Percentiles rank a stretch among this genome's conserved stretches.
These are phyloP conservation scores for Hydropsyche tenuis DNA, from an alignment of 1,140 invertebrate species.

Conservation along the genomic window DNA sequence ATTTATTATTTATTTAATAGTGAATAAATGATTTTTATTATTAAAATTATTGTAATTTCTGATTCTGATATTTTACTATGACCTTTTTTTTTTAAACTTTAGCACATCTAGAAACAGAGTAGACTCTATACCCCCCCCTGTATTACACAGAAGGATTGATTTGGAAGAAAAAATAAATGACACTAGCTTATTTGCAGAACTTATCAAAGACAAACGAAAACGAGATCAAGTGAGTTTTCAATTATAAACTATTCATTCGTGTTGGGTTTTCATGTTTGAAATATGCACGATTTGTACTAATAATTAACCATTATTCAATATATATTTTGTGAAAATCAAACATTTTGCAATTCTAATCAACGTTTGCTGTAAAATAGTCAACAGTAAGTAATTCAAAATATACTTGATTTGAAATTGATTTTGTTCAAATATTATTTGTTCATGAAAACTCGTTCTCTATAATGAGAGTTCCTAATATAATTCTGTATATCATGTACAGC, in stretches of 20 bases:
- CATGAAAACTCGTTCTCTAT: too few relatives aligned
- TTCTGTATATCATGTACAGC: too few relatives aligned
- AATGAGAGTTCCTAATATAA: too few relatives aligned
- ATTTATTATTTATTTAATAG: too few relatives aligned
- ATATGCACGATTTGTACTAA: slow-evolving; percentile 4
- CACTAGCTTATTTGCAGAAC: slow-evolving; percentile 85
- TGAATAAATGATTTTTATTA: too few relatives aligned
- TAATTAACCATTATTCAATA: not conserved
- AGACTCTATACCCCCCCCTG: slow-evolving; percentile 52
- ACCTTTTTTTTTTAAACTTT: slow-evolving; percentile 1
- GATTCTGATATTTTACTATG: too few relatives aligned
- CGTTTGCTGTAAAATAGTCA: too few relatives aligned
- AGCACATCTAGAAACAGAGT: slow-evolving; percentile 1
- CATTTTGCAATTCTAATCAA: slow-evolving; percentile 52
- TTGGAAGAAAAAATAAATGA: slow-evolving; percentile 78
- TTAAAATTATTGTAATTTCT: not conserved
- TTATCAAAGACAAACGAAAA: slow-evolving; percentile 85
- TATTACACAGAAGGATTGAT: slow-evolving; percentile 62
- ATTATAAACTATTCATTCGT: not conserved
- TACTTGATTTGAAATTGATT: too few relatives aligned
- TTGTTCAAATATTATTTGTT: too few relatives aligned
- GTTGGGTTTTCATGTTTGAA: slow-evolving; percentile 17
- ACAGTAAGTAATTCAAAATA: too few relatives aligned
- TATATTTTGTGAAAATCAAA: not conserved
- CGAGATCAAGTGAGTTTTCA: slow-evolving; percentile 68